These are phyloP conservation scores for Polydrusus pterygomalis DNA, from an alignment of 2,888 invertebrate genomes.

Conservation along the genomic window DNA sequence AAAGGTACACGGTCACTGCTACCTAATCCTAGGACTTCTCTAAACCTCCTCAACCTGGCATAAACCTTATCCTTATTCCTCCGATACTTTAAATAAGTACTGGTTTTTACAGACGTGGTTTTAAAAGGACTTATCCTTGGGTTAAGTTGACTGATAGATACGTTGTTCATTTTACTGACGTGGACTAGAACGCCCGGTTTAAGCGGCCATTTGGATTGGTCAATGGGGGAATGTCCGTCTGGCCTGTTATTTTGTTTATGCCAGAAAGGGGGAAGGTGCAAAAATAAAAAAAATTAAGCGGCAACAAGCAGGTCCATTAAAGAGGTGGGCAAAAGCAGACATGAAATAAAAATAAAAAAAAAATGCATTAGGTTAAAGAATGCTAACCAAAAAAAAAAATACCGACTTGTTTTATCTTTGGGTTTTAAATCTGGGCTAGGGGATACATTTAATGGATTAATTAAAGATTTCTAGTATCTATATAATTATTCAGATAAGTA, in stretches of 20 bases:
- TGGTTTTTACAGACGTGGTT: conserved; percentile 61
- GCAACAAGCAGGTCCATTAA: conserved; percentile 36
- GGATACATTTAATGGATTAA: no score
- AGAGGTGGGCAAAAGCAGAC: conserved; percentile 17
- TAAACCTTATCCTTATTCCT: conserved; percentile 68
- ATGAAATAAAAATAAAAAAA: conserved; percentile 35
- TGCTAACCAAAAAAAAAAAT: neutral
- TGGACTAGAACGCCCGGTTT: conserved; percentile 91
- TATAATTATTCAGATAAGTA: no score
- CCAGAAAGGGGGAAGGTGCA: conserved; percentile 11
- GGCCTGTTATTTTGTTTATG: conserved; percentile 67
- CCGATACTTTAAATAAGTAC: conserved; percentile 64
- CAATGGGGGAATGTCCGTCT: conserved; percentile 71
- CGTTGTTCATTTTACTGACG: conserved; percentile 87
- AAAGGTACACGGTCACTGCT: conserved; percentile 69
- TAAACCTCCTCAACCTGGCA: conserved; percentile 68
- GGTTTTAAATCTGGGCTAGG: no score
- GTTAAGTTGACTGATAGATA: conserved; percentile 68
- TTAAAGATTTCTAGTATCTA: no score
- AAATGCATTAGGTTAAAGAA: conserved; percentile 6
- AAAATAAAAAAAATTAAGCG: conserved; percentile 51
- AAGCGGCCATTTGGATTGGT: conserved; percentile 85
- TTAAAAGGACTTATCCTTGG: conserved; percentile 63
- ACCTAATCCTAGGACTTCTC: conserved; percentile 67
- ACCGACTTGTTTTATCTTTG: neutral